These are phyloP conservation scores for Gadus chalcogrammus DNA, from an alignment of 2,113 vertebrate species.

Conservation along the genomic window DNA sequence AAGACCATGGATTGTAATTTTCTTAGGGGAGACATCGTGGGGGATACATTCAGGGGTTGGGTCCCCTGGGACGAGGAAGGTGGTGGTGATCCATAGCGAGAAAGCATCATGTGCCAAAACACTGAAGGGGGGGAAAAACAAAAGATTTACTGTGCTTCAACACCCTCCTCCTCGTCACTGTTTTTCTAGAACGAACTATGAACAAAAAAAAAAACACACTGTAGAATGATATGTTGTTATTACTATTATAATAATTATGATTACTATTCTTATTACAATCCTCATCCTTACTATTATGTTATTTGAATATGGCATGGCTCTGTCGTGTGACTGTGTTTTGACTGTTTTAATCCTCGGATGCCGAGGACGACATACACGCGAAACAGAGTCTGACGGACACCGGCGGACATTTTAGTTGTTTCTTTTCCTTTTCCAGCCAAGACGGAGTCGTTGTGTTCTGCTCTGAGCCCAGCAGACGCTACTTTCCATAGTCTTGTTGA, in stretches of 20 bases:
- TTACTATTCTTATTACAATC: conserved; percentile 63
- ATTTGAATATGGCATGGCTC: conserved; percentile 65
- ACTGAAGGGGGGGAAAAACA: conserved; percentile 37
- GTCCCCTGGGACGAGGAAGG: conserved; percentile 49
- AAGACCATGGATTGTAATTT: not conserved
- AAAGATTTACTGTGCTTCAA: conserved; percentile 55
- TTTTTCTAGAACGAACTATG: conserved; percentile 59
- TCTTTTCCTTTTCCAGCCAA: conserved; percentile 46
- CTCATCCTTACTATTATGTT: conserved; percentile 53
- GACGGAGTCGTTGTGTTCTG: conserved; percentile 48
- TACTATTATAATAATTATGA: conserved; percentile 52
- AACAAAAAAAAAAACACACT: conserved; percentile 29
- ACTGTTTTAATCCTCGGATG: conserved; percentile 51
- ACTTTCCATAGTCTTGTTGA: conserved; percentile 44
- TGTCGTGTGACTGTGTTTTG: conserved; percentile 59
- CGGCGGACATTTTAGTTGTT: conserved; percentile 35
- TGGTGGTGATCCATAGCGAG: conserved; percentile 53
- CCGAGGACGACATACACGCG: conserved; percentile 29
- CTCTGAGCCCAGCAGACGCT: conserved; percentile 40
- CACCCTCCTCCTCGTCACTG: conserved; percentile 37
- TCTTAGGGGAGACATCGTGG: conserved; percentile 20
- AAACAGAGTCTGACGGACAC: conserved; percentile 31
- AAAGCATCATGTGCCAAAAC: conserved; percentile 66
- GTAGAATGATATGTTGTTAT: conserved; percentile 61
- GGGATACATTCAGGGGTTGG: conserved; percentile 37